Evolutionary conservation across 1,140 invertebrate genomes (phyloP).

Genomic region (Galleria mellonella): DNA sequence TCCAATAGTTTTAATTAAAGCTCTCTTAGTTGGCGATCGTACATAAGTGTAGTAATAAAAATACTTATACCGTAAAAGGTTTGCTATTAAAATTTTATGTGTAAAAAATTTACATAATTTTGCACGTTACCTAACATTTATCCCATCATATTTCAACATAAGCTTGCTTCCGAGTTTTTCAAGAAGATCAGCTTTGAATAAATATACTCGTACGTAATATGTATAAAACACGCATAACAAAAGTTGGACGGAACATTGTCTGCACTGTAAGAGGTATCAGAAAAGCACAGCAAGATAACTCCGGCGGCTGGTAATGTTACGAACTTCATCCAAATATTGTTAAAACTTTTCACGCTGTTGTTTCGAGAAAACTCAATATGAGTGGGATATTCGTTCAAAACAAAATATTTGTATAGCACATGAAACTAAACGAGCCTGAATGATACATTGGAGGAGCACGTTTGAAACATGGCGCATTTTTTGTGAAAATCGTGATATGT

Average conservation of each 20-base stretch:
- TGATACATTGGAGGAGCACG: no score
- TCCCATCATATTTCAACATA: neutral
- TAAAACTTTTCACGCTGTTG: constrained; percentile 35
- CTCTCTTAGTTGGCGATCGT: no score
- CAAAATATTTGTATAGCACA: neutral
- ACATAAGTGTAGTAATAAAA: no score
- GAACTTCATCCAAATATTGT: constrained; percentile 40
- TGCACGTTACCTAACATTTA: neutral
- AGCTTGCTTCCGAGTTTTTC: neutral
- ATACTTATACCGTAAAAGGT: no score
- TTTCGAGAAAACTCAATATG: constrained; percentile 31
- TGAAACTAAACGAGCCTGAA: no score
- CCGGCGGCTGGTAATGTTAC: constrained; percentile 22
- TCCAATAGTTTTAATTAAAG: no score
- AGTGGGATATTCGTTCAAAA: constrained; percentile 14
- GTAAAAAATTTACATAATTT: no score
- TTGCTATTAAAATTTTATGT: no score
- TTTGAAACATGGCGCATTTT: no score
- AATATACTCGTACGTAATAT: constrained; percentile 5
- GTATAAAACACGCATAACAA: constrained; percentile 7
- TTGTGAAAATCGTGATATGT: no score
- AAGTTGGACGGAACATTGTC: constrained; percentile 25
- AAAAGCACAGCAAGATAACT: constrained; percentile 19
- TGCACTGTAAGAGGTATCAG: constrained; percentile 23
- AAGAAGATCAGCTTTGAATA: neutral